Percentiles rank a stretch among this genome's conserved stretches.
These are phyloP conservation scores for Aporophyla lueneburgensis DNA, from an alignment of 2,888 invertebrate species.

Conservation along the genomic window DNA sequence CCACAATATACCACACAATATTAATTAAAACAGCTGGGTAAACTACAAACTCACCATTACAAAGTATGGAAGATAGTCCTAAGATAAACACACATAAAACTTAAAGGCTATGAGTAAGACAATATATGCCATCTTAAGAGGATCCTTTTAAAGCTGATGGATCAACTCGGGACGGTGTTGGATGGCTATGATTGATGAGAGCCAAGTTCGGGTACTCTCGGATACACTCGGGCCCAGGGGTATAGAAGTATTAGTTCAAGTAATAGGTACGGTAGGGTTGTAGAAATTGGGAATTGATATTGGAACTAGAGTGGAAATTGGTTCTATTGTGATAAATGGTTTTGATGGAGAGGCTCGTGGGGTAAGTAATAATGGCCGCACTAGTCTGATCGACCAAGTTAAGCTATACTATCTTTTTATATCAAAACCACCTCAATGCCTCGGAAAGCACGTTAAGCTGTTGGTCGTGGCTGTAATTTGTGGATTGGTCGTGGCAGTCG, in stretches of 20 bases:
- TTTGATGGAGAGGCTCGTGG: not conserved
- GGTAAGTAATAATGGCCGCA: too few relatives aligned
- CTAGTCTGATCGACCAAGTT: too few relatives aligned
- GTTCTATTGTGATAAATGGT: conserved; percentile 36
- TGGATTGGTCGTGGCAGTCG: too few relatives aligned
- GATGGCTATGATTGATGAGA: conserved; percentile 65
- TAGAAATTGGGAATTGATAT: conserved; percentile 44
- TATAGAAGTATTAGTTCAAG: conserved; percentile 34
- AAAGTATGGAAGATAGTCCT: conserved; percentile 8
- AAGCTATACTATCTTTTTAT: too few relatives aligned
- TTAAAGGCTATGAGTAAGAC: conserved; percentile 23
- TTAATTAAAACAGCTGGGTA: not conserved
- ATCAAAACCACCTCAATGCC: too few relatives aligned
- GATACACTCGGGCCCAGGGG: not conserved
- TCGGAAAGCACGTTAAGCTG: too few relatives aligned
- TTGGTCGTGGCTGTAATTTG: too few relatives aligned
- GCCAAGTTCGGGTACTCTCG: conserved; percentile 37
- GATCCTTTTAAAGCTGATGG: conserved; percentile 51
- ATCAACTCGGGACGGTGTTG: conserved; percentile 48
- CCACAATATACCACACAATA: not conserved
- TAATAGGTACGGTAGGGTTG: conserved; percentile 17
- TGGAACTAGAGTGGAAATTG: conserved; percentile 22
- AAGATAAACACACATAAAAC: conserved; percentile 37
- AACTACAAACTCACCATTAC: not conserved
- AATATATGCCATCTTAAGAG: conserved; percentile 30